A percentile compares a stretch with the other conserved stretches of the same genome.
Evolutionary conservation across 2,888 invertebrate species (phyloP).

Genomic region (Parnassius orleans): DNA sequence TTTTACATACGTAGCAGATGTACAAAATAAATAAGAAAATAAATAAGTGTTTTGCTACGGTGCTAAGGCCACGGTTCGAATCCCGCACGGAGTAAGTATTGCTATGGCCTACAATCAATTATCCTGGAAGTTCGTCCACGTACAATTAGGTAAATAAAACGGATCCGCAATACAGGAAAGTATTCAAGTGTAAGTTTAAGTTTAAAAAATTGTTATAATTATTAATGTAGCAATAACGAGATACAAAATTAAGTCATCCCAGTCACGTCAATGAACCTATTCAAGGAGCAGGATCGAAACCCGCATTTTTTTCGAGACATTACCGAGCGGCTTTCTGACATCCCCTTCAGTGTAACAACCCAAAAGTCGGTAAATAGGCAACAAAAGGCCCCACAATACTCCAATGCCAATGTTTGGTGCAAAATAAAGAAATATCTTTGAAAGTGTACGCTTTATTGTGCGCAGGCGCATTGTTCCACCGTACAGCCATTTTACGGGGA

Average conservation of each 20-base stretch:
- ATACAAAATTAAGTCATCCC: conserved; percentile 39
- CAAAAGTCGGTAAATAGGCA: conserved; percentile 77
- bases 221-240: conserved; percentile 28
- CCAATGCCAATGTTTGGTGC: conserved; percentile 77
- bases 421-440: conserved; percentile 70
- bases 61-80: no score
- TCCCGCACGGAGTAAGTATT: no score
- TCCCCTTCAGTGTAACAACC: conserved; percentile 67
- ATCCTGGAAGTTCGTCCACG: no score
- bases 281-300: conserved; percentile 48
- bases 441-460: conserved; percentile 64
- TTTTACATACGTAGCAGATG: no score
- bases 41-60: no score
- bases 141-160: no score
- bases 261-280: conserved; percentile 52
- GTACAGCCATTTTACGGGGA: conserved; percentile 37
- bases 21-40: no score
- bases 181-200: no score
- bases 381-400: conserved; percentile 71
- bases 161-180: no score
- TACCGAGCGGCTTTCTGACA: conserved; percentile 47
- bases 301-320: conserved; percentile 48
- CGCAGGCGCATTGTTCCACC: conserved; percentile 55
- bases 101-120: no score
- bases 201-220: no score